Evolutionary conservation across 2,113 vertebrate genomes (phyloP), one percentile per base, ranked within the genome.

Genomic region (Oncorhynchus masou): DNA sequence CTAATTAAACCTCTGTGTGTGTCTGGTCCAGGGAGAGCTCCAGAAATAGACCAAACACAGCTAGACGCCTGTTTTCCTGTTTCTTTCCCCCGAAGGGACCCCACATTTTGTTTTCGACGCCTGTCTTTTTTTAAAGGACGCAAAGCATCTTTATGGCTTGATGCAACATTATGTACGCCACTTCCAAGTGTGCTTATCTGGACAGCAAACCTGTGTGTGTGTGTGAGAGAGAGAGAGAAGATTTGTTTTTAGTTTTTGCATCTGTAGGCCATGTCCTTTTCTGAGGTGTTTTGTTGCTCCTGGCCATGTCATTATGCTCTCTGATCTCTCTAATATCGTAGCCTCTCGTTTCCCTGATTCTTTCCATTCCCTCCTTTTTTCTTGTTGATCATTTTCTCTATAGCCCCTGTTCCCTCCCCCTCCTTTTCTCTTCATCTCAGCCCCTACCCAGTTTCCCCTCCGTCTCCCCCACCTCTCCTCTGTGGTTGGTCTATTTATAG

Each of bases 401-500:
- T 62, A 15, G 57, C 48, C 78, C 71, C 16, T 31, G 6, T 16
- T 68, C 66, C 19, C 27, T 4, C 29, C 6, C 66, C 20, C 13
- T 62, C 25, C 11, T 15, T 62, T 62, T 22, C 59, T 8, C 59
- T 22, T 2, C 20, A 20, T 7, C 74, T 74, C 71, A 70, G 39
- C 60, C 39, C 57, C 9, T 64, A 24, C 70, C 4, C 29, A 34
- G 19, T 71, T 3, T 72, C 68, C 64, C 9, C 25, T 54, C 24
- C 13, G 13, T 25, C 49, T 59, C 80, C 81, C 68, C 19, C 74
- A 73, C 68, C 71, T 74, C 77, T 74, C 83, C 82, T 84, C 81
- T 76, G 80, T 87, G 85, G 76, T 85, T 89, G 80, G 84, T 88
- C 90, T 93, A 92, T 93, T 92, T 92, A 91, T 92, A 92, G 91